Base-by-base conservation (phyloP, 2,888 invertebrate genomes). In the Agrypnus murinus region DNA sequence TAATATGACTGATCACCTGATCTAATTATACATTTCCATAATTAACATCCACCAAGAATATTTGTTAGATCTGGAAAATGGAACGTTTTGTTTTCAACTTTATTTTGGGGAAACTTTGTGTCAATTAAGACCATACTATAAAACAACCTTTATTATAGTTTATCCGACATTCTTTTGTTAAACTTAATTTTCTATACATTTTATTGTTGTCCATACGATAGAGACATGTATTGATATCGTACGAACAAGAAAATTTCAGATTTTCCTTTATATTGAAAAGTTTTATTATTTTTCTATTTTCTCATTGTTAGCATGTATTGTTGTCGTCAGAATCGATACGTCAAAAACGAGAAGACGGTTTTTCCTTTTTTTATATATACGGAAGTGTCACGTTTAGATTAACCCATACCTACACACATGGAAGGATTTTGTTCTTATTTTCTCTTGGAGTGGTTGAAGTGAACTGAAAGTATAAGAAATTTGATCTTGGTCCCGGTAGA, bases 401-500 rank as follows among this genome's bases (percentile, higher is more conserved):
- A 60, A 67, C 60, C 67, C 48, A 50, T 50, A 38, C 67, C 59
- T 38, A 60, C 53, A 62, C 53, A 25, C 31, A 12, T 25, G 5
- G 25, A 25, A 25, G n/a, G 53, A 63, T 63, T 63, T 62, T 63
- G 62, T 62, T 55, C 53, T 62, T 68, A 32, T 68, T 68, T 68
- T 62, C 53, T 32, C n/a, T 12, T 19, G 57, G 36, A 64, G 43
- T 62, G 67, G 48, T 53, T 45, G 53, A 55, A 57, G 34, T 43
- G 62, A 57, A 45, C 43, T 31, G 53, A 63, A 68, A 60, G 55
- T 43, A 62, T 64, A 60, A 69, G 69, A 74, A 74, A 75, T 75
- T 73, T 72, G 71, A 75, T 70, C 73, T 64, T 68, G 64, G 71
- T 72, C 71, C 64, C 71, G 48, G 63, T 64, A 66, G 64, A 71